phyloP scores from a whole-genome alignment of 2,797 vertebrate genomes.

The Gallinago stenura region DNA sequence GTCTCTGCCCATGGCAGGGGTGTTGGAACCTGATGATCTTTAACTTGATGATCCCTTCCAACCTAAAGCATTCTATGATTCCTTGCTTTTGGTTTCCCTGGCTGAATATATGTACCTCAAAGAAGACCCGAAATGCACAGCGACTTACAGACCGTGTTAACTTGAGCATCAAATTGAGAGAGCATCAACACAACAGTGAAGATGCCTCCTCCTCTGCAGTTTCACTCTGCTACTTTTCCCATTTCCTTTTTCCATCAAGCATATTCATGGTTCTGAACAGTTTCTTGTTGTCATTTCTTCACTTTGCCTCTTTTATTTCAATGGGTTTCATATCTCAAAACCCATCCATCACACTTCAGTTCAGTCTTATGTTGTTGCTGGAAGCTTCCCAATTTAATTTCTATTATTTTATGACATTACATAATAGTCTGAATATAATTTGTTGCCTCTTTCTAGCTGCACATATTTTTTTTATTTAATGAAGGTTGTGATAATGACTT shows the following conservation, averaged over 20 bases:
- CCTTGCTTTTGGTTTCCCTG: background rate
- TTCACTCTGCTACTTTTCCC: background rate
- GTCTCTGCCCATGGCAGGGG: too few relatives aligned
- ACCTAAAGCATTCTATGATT: too few relatives aligned
- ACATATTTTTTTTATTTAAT: background rate
- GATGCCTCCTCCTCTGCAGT: background rate
- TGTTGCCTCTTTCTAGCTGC: background rate
- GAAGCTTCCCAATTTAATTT: slow-evolving; percentile 4
- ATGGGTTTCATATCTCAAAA: background rate
- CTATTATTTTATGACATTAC: background rate
- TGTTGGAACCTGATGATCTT: too few relatives aligned
- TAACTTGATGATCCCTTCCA: too few relatives aligned
- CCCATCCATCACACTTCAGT: background rate
- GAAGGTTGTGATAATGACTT: background rate
- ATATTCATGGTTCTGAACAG: background rate
- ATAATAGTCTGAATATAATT: background rate
- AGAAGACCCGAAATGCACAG: background rate
- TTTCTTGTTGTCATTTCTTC: background rate
- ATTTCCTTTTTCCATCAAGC: slow-evolving; percentile 1
- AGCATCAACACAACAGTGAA: background rate
- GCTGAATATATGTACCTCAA: background rate
- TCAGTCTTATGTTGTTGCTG: background rate
- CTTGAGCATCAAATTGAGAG: background rate
- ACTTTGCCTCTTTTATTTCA: background rate
- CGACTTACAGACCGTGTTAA: rapidly evolving